These are phyloP conservation scores for Hippocampus mohnikei DNA, from an alignment of 2,113 vertebrate species.

Conservation along the genomic window DNA sequence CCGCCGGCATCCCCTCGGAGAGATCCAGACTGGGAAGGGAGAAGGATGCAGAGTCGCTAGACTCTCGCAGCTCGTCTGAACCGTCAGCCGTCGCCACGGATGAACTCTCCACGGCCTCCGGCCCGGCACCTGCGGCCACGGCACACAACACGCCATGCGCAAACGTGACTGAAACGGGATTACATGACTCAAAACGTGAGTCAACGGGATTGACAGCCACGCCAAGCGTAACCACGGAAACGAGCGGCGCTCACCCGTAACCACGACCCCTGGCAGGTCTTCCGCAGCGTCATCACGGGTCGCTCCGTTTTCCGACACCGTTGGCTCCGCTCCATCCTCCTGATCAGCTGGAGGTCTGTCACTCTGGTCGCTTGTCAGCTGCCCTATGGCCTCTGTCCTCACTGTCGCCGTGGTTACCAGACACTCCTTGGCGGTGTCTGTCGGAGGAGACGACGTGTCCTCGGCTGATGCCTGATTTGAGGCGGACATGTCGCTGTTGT, in stretches of 20 bases:
- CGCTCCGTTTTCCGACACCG: conserved; percentile 19
- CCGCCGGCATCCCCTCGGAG: conserved; percentile 38
- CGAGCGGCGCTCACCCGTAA: conserved; percentile 12
- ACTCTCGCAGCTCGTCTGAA: conserved; percentile 54
- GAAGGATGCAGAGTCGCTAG: conserved; percentile 58
- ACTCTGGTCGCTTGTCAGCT: conserved; percentile 3
- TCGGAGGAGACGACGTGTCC: not conserved
- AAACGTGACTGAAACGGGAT: not conserved
- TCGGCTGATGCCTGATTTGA: not conserved
- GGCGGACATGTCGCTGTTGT: not conserved
- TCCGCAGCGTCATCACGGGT: conserved; percentile 20
- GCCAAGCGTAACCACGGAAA: not conserved
- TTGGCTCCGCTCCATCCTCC: conserved; percentile 10
- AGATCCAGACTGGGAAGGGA: conserved; percentile 68
- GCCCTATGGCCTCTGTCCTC: not conserved
- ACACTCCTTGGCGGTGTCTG: conserved; percentile 17
- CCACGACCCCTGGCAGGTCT: conserved; percentile 9
- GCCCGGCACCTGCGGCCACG: conserved; percentile 26
- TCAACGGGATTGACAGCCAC: no score
- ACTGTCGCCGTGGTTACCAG: not conserved
- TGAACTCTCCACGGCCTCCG: conserved; percentile 43
- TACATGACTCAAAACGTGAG: not conserved
- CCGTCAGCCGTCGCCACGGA: conserved; percentile 32
- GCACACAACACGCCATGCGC: not conserved
- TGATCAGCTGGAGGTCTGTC: not conserved